These are phyloP conservation scores for Serinus canaria DNA, from an alignment of 2,113 vertebrate genomes.

Conservation along the genomic window DNA sequence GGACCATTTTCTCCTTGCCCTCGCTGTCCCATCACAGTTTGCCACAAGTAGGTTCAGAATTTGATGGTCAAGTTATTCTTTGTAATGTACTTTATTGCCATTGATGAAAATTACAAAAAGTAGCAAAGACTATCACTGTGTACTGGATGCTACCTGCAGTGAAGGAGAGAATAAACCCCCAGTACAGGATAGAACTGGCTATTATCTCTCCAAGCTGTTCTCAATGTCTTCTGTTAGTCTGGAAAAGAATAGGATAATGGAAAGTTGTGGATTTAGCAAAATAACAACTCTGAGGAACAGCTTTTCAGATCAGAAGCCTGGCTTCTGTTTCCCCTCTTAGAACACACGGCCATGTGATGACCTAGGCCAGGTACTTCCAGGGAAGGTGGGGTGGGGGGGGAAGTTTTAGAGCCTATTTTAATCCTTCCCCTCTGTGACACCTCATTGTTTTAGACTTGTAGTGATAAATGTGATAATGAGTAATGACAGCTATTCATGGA, in stretches of 20 bases:
- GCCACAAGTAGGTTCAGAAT: conserved; percentile 53
- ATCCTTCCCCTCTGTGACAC: conserved; percentile 45
- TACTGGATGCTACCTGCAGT: not conserved
- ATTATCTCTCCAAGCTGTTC: not conserved
- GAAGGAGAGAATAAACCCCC: not conserved
- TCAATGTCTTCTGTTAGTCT: not conserved
- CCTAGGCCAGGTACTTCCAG: conserved; percentile 12
- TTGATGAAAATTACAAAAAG: not conserved
- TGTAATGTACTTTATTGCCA: conserved; percentile 13
- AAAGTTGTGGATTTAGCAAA: not conserved
- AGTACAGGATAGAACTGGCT: not conserved
- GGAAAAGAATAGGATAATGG: not conserved
- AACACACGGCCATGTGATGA: not conserved
- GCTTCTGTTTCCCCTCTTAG: not conserved
- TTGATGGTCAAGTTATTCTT: conserved; percentile 23
- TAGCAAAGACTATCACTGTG: not conserved
- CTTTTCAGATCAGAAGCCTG: not conserved
- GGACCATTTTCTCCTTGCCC: not conserved
- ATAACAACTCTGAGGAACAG: not conserved
- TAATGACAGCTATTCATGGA: conserved; percentile 74
- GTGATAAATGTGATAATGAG: conserved; percentile 77
- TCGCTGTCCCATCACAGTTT: not conserved
- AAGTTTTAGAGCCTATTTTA: conserved; percentile 66
- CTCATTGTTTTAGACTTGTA: conserved; percentile 72
- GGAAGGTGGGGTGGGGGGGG: not conserved